Evolutionary conservation across 2,888 invertebrate species (phyloP).

Genomic region (Cheilosia vernalis): DNA sequence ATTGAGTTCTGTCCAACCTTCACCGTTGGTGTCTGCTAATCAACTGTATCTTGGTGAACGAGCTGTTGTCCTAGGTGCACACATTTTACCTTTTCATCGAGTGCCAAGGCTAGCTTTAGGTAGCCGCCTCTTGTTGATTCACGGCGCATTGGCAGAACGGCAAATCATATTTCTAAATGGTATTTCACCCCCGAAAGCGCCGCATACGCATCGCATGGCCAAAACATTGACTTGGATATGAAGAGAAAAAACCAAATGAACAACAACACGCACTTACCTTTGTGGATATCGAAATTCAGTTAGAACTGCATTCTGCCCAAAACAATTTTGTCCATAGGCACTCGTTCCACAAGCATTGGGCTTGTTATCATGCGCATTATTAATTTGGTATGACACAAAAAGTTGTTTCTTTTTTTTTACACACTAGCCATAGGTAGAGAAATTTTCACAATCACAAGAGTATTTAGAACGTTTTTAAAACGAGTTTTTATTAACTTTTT

Average conservation of each 20-base stretch:
- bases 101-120: no score
- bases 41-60: no score
- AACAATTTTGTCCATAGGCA: constrained; percentile 23
- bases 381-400: background rate
- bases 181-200: background rate
- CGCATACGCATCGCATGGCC: no score
- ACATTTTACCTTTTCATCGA: no score
- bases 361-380: constrained; percentile 59
- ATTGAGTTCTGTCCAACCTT: no score
- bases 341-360: constrained; percentile 46
- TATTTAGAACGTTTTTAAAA: no score
- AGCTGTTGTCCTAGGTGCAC: background rate
- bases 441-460: background rate
- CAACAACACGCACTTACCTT: constrained; percentile 44
- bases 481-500: background rate
- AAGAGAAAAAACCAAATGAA: constrained; percentile 1
- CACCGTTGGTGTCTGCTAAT: no score
- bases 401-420: constrained; percentile 10
- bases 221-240: no score
- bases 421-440: constrained; percentile 5
- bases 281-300: constrained; percentile 30
- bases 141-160: constrained; percentile 11
- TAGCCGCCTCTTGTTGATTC: constrained; percentile 3
- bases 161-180: background rate
- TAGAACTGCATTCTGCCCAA: constrained; percentile 39